Evolutionary conservation across 2,888 invertebrate genomes (phyloP).

Genomic region (Antitype chi): DNA sequence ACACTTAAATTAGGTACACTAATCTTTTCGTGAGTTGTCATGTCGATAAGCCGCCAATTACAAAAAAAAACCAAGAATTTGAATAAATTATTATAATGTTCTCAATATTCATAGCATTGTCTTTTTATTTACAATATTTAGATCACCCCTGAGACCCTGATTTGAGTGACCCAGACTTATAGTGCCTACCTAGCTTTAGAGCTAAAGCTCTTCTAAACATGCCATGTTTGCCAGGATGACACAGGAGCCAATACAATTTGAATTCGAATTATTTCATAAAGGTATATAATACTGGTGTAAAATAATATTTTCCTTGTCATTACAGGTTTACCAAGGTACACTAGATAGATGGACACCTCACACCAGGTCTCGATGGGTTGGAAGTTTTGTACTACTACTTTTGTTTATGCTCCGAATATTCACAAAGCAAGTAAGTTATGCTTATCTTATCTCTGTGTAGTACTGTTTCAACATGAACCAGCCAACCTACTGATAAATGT

Average conservation of each 20-base stretch:
- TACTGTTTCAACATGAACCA: conserved; percentile 42
- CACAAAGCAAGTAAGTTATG: conserved; percentile 93
- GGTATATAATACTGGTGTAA: not conserved
- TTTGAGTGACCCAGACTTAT: not conserved
- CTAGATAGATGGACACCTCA: conserved; percentile 97
- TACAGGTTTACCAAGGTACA: conserved; percentile 95
- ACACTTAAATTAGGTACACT: not conserved
- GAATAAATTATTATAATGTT: not conserved
- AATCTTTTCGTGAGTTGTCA: conserved; percentile 51
- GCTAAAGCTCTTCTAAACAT: not conserved
- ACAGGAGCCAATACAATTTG: not conserved
- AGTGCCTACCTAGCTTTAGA: not conserved
- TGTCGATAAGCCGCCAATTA: conserved; percentile 51
- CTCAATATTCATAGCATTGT: not conserved
- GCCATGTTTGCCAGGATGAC: not conserved
- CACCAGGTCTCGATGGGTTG: conserved; percentile 94
- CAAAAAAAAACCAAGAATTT: conserved; percentile 22
- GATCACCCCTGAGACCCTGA: not conserved
- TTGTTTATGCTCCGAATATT: conserved; percentile 95
- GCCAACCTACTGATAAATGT: conserved; percentile 38
- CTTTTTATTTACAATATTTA: not conserved
- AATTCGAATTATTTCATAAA: not conserved
- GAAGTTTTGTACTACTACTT: conserved; percentile 92
- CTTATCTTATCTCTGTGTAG: conserved; percentile 57
- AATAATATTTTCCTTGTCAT: conserved; percentile 30